A percentile compares a stretch with the other conserved stretches of the same genome.
These are phyloP conservation scores for Dendrocincla fuliginosa DNA, from an alignment of 2,797 vertebrate species.

Conservation along the genomic window DNA sequence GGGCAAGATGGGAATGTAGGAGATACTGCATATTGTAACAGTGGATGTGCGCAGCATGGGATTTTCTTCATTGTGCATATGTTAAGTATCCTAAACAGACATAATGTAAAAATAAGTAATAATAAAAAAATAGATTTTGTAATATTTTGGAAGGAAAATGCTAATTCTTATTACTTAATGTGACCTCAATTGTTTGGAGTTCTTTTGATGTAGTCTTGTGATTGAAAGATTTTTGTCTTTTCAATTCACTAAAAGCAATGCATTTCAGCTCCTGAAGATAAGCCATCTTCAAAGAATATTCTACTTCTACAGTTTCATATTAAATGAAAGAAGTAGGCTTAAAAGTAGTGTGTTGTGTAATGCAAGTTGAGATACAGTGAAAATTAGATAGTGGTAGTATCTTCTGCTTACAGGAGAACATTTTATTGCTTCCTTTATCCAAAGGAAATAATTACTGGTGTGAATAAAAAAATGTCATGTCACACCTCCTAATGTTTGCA, in stretches of 20 bases:
- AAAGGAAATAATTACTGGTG: background rate
- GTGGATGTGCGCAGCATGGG: background rate
- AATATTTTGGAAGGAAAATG: background rate
- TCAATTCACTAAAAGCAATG: background rate
- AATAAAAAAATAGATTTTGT: background rate
- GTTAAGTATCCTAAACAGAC: background rate
- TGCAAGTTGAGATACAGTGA: background rate
- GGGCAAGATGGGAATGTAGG: background rate
- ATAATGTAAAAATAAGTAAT: background rate
- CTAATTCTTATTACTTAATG: background rate
- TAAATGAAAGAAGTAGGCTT: background rate
- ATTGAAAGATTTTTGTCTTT: background rate
- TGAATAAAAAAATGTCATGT: background rate
- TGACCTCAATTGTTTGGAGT: background rate
- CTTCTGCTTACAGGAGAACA: background rate
- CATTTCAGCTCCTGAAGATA: background rate
- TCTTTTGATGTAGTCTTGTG: background rate
- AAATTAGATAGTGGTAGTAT: background rate
- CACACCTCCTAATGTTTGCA: background rate
- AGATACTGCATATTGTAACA: background rate
- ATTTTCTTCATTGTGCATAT: background rate
- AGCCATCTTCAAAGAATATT: background rate
- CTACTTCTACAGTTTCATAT: background rate
- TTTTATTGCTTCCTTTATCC: background rate
- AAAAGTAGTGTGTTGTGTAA: background rate